These are phyloP conservation scores for Trematocara zebra DNA, from an alignment of 2,113 vertebrate species.

Conservation along the genomic window DNA sequence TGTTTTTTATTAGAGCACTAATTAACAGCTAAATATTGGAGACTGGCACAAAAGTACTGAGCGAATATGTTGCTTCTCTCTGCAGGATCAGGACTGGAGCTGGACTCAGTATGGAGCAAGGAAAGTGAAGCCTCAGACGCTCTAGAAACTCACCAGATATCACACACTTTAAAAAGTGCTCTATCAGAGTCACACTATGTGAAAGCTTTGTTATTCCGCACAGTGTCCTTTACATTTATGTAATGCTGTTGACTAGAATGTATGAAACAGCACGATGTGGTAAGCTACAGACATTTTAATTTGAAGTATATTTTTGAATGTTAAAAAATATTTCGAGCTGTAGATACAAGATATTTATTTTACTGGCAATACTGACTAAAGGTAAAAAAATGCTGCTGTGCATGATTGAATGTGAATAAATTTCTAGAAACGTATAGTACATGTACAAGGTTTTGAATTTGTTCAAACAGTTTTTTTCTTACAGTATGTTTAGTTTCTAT, in stretches of 20 bases:
- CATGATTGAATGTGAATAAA: constrained; percentile 17
- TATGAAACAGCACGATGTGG: not conserved
- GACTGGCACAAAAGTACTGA: not conserved
- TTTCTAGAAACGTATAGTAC: not conserved
- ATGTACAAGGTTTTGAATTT: not conserved
- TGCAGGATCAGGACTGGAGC: constrained; percentile 88
- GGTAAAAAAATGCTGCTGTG: constrained; percentile 4
- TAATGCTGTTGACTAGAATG: not conserved
- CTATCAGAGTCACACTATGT: not conserved
- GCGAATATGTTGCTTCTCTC: constrained; percentile 1
- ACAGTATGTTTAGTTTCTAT: not conserved
- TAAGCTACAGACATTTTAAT: constrained; percentile 8
- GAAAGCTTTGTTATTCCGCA: not conserved
- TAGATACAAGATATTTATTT: constrained; percentile 48
- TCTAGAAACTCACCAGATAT: constrained; percentile 20
- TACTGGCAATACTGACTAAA: not conserved
- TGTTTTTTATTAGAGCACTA: not conserved
- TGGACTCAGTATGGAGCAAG: constrained; percentile 77
- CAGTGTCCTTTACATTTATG: not conserved
- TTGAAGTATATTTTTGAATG: not conserved
- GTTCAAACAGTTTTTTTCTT: not conserved
- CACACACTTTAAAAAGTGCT: not conserved
- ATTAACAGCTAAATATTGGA: not conserved
- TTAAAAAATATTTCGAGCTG: not conserved
- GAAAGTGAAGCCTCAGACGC: constrained; percentile 18